phyloP scores from a whole-genome alignment of 2,888 invertebrate genomes.

The Andrena hattorfiana region DNA sequence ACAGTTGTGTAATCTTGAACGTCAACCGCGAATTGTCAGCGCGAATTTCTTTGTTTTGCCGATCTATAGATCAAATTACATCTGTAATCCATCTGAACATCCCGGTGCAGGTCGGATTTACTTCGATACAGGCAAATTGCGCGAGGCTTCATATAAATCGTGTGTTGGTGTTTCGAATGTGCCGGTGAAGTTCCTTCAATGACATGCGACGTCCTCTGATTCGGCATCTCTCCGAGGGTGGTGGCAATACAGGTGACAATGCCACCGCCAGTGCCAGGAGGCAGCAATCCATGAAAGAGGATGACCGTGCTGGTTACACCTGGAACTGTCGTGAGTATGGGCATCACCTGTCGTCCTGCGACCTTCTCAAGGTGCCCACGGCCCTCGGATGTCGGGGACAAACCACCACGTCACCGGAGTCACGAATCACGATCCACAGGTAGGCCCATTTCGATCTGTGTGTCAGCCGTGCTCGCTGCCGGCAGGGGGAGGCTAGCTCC shows the following conservation, averaged over 20 bases:
- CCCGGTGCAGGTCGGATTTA: neutral
- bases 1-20: neutral
- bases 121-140: neutral
- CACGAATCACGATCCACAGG: constrained; percentile 80
- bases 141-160: neutral
- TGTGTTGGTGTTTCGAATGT: constrained; percentile 37
- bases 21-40: neutral
- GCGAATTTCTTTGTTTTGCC: neutral
- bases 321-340: constrained; percentile 81
- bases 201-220: constrained; percentile 82
- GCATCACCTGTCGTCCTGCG: constrained; percentile 81
- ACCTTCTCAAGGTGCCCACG: constrained; percentile 81
- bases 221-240: constrained; percentile 83
- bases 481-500: constrained; percentile 31
- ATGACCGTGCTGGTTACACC: constrained; percentile 72
- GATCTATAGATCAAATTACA: neutral
- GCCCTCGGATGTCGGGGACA: constrained; percentile 74
- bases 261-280: constrained; percentile 61
- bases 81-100: no score
- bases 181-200: constrained; percentile 53
- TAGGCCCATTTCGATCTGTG: constrained; percentile 63
- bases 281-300: constrained; percentile 74
- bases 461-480: neutral
- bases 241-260: constrained; percentile 73
- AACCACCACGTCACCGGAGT: constrained; percentile 71